Evolutionary conservation across 2,888 invertebrate species (phyloP), one percentile per base, ranked within the genome.

Genomic region (Epinotia bilunana): DNA sequence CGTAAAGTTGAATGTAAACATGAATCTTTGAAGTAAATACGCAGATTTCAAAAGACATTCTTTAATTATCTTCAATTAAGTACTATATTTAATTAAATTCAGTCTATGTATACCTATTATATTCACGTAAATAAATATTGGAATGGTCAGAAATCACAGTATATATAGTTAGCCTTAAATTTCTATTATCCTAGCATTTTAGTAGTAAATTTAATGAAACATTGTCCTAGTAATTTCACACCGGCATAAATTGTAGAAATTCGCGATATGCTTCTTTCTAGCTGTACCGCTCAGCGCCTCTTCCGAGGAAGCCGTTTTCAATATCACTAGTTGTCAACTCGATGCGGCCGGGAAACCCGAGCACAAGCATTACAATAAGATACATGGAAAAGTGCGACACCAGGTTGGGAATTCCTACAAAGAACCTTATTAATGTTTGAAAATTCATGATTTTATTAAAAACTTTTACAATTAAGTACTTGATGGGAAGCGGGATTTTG

Each of bases 401-500:
- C 16, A 23, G 64, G 28, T 64, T 58, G 63, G 39, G 20, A 70
- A 62, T 64, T 53, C 23, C 63, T 46, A 63, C 63, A 74, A 62
- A 73, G 73, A 62, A 43, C 33, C 63, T 74, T 74, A 39, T 58
- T 64, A 74, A 74, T 70, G 74, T 70, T 74, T 39, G 63, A 70
- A 53, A 74, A 70, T 70, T 74, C 58, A 70, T 73, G 55, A 73
- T 73, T 68, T 62, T 68, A 68, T 61, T 73, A 53, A 58, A 64
- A 74, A 74, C 57, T 74, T 70, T 74, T 74, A 69, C 57, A 60
- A 69, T 70, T 64, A n/a, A n/a, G n/a, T n/a, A 70, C 46, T 74
- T 28, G 33, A 61, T 55, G 67, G 46, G 7, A 64, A 55, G 61
- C 20, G 67, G 39, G 11, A 67, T 74, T 70, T 64, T 20, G 58